A percentile compares a stretch with the other conserved stretches of the same genome.
These are phyloP conservation scores for Isoperla grammatica DNA, from an alignment of 2,888 invertebrate species.

Conservation along the genomic window DNA sequence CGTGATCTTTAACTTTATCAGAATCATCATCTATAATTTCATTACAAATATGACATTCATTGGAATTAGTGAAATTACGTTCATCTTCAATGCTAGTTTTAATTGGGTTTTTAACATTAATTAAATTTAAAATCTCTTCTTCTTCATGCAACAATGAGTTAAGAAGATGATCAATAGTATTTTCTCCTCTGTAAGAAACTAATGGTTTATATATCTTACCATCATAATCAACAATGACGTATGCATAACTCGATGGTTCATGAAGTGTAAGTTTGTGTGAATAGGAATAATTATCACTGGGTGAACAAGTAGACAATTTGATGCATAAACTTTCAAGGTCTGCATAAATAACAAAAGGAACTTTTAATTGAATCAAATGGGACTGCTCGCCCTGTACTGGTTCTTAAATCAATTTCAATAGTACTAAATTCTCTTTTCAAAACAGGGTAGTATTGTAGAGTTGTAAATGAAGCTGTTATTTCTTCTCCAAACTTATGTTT, in stretches of 20 bases:
- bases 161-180: not conserved
- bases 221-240: not conserved
- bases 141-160: not conserved
- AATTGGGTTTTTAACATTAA: constrained; percentile 28
- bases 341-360: no score
- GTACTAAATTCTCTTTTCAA: no score
- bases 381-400: no score
- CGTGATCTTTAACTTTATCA: constrained; percentile 35
- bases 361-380: no score
- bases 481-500: no score
- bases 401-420: no score
- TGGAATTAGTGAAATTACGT: constrained; percentile 29
- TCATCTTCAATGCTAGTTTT: constrained; percentile 29
- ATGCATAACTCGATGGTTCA: not conserved
- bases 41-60: constrained; percentile 34
- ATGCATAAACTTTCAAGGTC: no score
- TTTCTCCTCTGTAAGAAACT: not conserved
- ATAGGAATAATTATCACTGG: not conserved
- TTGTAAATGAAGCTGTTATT: no score
- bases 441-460: no score
- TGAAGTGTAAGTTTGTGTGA: not conserved
- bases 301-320: not conserved
- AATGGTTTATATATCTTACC: not conserved
- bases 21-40: no score
- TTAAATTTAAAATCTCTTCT: constrained; percentile 10